Conservation (phyloP, 37 sponge, comb jelly and placozoan species). For the Oscarella lobularis region DNA sequence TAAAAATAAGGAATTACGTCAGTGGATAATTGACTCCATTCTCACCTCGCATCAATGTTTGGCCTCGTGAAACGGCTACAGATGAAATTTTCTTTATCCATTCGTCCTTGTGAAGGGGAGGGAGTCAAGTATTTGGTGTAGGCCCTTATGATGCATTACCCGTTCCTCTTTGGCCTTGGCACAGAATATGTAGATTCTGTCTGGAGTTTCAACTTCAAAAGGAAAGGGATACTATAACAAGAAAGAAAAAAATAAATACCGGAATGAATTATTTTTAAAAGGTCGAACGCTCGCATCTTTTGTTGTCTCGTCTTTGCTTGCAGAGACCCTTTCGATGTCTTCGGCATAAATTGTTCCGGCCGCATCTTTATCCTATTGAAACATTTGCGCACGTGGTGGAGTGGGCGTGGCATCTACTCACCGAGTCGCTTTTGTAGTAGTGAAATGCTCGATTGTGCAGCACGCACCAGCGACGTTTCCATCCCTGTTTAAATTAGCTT, state of each 20-base stretch:
- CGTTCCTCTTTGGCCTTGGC: not conserved
- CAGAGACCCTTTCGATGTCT: constrained; percentile 19
- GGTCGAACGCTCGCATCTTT: constrained; percentile 16
- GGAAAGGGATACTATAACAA: constrained; percentile 1
- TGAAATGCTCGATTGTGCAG: constrained; percentile 25
- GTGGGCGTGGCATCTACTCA: constrained; percentile 3
- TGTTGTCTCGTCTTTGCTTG: constrained; percentile 12
- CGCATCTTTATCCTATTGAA: constrained; percentile 19
- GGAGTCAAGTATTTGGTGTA: too few species aligned
- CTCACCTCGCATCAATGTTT: too few species aligned
- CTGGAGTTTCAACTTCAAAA: not conserved
- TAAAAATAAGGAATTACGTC: too few species aligned
- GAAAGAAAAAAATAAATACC: not conserved
- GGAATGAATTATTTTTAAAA: too few species aligned
- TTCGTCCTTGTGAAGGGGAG: too few species aligned
- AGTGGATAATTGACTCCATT: too few species aligned
- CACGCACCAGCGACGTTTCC: constrained; percentile 55
- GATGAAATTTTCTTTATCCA: too few species aligned
- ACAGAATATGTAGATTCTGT: constrained; percentile 3
- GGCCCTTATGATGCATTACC: too few species aligned
- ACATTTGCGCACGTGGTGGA: not conserved
- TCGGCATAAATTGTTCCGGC: constrained; percentile 42
- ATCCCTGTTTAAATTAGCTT: constrained; percentile 15
- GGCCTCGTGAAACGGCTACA: too few species aligned
- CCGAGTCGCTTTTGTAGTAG: constrained; percentile 50